Percentiles rank a stretch among this genome's conserved stretches.
These are phyloP conservation scores for Amblyjoppa proteus DNA, from an alignment of 2,888 invertebrate genomes.

Conservation along the genomic window DNA sequence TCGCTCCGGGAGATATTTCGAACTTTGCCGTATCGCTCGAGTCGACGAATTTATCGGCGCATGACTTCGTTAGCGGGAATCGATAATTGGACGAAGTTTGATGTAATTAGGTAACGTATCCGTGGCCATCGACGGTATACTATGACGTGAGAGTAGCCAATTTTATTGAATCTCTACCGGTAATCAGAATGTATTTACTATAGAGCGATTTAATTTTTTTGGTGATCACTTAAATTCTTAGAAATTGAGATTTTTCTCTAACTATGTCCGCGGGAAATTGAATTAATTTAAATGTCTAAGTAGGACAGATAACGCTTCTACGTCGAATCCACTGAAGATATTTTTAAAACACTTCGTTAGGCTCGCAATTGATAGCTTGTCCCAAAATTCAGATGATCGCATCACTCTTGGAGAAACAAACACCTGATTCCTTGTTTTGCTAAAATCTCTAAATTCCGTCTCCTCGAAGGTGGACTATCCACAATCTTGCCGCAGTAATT, in stretches of 20 bases:
- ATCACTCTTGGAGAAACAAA: neutral
- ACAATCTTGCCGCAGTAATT: slow-evolving; percentile 2
- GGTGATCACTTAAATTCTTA: neutral
- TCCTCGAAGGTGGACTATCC: slow-evolving; percentile 5
- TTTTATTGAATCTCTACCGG: neutral
- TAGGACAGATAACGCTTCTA: neutral
- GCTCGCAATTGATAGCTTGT: slow-evolving; percentile 15
- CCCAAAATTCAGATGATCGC: neutral
- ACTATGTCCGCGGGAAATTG: neutral
- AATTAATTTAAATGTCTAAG: neutral
- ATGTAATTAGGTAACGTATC: slow-evolving; percentile 54
- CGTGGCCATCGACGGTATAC: slow-evolving; percentile 17
- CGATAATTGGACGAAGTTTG: slow-evolving; percentile 50
- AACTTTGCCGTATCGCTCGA: slow-evolving; percentile 46
- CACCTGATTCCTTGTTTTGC: neutral
- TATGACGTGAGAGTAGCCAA: neutral
- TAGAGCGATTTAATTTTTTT: neutral
- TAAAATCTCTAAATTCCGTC: neutral
- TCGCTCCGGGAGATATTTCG: slow-evolving; percentile 26
- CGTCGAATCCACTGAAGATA: neutral
- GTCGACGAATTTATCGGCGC: slow-evolving; percentile 47
- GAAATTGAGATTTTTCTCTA: neutral
- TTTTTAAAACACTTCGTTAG: neutral
- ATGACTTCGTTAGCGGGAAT: slow-evolving; percentile 50
- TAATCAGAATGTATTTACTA: neutral